A percentile compares a stretch with the other conserved stretches of the same genome.
Conservation (phyloP, 1,140 invertebrate genomes). For the Brachionus koreanus region DNA sequence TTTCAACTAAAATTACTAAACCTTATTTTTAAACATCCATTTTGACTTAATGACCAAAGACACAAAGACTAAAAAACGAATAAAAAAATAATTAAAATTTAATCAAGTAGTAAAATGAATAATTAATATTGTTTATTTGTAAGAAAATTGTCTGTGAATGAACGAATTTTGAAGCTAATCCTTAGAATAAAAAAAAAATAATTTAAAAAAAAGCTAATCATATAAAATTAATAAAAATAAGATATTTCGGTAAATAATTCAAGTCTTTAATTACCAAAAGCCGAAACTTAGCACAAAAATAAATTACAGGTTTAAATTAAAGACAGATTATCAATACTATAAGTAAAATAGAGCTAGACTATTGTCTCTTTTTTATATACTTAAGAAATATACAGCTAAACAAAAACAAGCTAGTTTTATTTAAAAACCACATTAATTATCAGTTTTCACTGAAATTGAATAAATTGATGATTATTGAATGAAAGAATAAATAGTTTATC, state of each 20-base stretch:
- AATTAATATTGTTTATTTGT: too few relatives aligned
- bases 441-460: neutral
- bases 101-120: too few relatives aligned
- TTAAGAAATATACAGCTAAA: too few relatives aligned
- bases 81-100: too few relatives aligned
- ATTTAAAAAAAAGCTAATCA: neutral
- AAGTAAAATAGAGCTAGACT: neutral
- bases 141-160: too few relatives aligned
- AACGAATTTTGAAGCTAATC: neutral
- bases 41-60: too few relatives aligned
- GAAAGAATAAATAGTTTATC: neutral
- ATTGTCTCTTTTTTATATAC: neutral
- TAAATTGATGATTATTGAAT: neutral
- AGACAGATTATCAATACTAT: neutral
- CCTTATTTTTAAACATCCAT: too few relatives aligned
- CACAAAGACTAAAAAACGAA: too few relatives aligned
- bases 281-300: too few relatives aligned
- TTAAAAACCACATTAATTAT: neutral
- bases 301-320: neutral
- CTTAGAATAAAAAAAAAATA: neutral
- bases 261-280: neutral
- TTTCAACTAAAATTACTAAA: neutral
- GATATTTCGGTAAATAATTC: neutral
- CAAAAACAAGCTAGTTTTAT: too few relatives aligned
- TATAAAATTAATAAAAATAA: neutral